Base-by-base conservation (phyloP, 2,113 vertebrate genomes). In the Epinephelus moara region DNA sequence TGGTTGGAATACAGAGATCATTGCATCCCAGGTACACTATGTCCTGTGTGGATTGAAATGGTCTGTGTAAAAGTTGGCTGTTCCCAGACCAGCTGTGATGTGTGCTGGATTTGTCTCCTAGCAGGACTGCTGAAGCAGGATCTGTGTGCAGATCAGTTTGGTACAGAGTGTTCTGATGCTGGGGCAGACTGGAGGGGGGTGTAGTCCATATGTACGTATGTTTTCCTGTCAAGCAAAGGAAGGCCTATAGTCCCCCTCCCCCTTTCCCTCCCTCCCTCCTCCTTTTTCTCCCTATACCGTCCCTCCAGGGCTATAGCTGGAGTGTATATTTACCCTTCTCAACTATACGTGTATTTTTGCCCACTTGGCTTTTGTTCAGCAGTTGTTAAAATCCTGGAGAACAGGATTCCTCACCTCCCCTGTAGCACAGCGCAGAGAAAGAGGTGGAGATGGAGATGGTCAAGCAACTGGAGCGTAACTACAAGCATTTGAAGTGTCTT, bases 81-180 rank as follows among this genome's bases (percentile, higher is more conserved):
- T 7, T 71, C 15, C 6, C 40, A 21, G 55, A 61, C 57, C 56
- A 42, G 78, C 21, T 66, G 19, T 63, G 52, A n/a, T n/a, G 52
- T 64, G 33, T 13, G 12, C 21, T 49, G 30, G 27, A 21, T 70
- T 10, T 18, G 17, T 53, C 21, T 55, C 6, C 53, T 15, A 23
- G 25, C 27, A 3, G 5, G 23, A 14, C 23, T 56, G 9, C 27
- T 25, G 18, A 56, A 15, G 55, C n/a, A 25, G 33, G n/a, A 60
- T 57, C 56, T 80, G 49, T 80, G 64, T 25, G 5, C 47, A 80
- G 66, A 85, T 85, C 64, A 23, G 47, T 67, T 84, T 75, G 53
- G 88, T 37, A 92, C 89, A 87, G 11, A 8, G 64, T 86, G 89
- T 86, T 88, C 88, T 80, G 12, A 0, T 64, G 27, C 66, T 69